Conservation (phyloP, 2,888 invertebrate genomes). For the Epirrita christyi region DNA sequence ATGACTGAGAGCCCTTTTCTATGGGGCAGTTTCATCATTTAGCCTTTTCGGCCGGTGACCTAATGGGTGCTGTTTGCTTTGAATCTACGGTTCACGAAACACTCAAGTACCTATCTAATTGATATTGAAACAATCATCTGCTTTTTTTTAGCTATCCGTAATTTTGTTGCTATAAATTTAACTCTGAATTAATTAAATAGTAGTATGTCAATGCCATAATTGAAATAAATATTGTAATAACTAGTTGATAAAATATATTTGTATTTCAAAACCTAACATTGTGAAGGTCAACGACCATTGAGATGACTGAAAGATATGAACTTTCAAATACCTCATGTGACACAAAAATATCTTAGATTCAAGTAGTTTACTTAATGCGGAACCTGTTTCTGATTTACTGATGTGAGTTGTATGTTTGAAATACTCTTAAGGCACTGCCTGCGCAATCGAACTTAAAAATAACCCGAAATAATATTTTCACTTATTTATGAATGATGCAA, state of each 20-base stretch:
- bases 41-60: conserved; percentile 34
- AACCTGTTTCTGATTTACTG: conserved; percentile 50
- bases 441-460: conserved; percentile 22
- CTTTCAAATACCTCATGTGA: conserved; percentile 65
- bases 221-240: conserved; percentile 28
- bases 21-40: conserved; percentile 56
- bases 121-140: background rate
- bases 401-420: conserved; percentile 34
- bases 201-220: conserved; percentile 21
- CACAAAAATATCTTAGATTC: conserved; percentile 50
- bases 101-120: conserved; percentile 8
- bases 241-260: conserved; percentile 42
- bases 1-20: conserved; percentile 74
- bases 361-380: conserved; percentile 48
- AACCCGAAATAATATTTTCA: conserved; percentile 10
- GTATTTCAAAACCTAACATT: conserved; percentile 56
- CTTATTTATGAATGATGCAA: background rate
- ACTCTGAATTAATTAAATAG: conserved; percentile 1
- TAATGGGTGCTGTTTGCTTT: conserved; percentile 33
- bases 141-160: too few species aligned
- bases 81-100: conserved; percentile 15
- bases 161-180: background rate
- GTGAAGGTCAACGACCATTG: conserved; percentile 52
- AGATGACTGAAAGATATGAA: conserved; percentile 56
- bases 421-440: conserved; percentile 34